phyloP scores from a whole-genome alignment of 2,888 invertebrate species.

The Dioctria rufipes region DNA sequence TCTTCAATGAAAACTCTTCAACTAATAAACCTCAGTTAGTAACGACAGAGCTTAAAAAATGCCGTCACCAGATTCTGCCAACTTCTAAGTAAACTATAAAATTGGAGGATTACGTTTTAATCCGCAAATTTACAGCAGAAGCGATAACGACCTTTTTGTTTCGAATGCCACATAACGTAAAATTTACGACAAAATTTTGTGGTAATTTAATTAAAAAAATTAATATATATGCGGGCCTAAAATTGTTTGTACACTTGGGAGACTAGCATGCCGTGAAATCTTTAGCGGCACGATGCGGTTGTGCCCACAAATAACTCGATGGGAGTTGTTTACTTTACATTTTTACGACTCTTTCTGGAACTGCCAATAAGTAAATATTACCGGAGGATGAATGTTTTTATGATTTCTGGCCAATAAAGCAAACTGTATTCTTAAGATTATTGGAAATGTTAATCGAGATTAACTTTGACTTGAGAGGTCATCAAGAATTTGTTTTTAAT shows the following conservation, averaged over 20 bases:
- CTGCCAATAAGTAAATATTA: conserved; percentile 46
- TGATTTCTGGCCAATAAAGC: neutral
- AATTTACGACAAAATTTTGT: conserved; percentile 52
- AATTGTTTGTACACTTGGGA: neutral
- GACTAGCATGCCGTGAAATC: neutral
- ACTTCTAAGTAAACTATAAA: conserved; percentile 29
- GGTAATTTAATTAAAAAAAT: conserved; percentile 52
- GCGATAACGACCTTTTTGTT: conserved; percentile 6
- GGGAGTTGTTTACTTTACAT: conserved; percentile 35
- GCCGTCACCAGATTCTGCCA: too few species aligned
- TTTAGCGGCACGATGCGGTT: neutral
- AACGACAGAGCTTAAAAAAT: too few species aligned
- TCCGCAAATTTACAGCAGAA: conserved; percentile 39
- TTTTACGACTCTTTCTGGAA: conserved; percentile 46
- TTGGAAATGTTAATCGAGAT: too few species aligned
- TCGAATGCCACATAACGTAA: conserved; percentile 41
- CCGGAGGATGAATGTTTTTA: conserved; percentile 19
- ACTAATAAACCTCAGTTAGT: too few species aligned
- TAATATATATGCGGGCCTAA: conserved; percentile 3
- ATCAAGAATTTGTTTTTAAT: too few species aligned
- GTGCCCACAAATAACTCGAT: conserved; percentile 26
- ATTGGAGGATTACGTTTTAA: conserved; percentile 43
- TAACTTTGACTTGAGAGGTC: too few species aligned
- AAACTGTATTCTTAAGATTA: too few species aligned
- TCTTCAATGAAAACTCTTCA: too few species aligned